Evolutionary conservation across 2,113 vertebrate genomes (phyloP).

Genomic region (Thamnaconus septentrionalis): DNA sequence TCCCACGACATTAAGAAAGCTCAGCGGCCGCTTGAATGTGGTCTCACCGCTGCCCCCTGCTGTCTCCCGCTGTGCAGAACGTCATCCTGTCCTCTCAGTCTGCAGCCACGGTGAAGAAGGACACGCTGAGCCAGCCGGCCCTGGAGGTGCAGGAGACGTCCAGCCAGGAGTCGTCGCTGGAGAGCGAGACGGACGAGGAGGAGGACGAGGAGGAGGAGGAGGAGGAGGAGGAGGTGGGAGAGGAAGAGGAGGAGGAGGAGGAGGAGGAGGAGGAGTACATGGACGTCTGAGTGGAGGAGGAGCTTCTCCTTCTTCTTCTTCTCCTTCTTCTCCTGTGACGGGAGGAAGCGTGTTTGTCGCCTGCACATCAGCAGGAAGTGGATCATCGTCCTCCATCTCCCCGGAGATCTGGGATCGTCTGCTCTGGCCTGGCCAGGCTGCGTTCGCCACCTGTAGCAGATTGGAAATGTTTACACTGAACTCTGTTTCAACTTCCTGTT

Average conservation of each 20-base stretch:
- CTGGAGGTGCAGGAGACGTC: conserved; percentile 96
- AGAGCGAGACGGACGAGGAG: conserved; percentile 96
- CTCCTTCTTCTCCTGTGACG: no score
- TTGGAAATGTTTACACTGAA: conserved; percentile 73
- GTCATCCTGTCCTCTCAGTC: conserved; percentile 97
- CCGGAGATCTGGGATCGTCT: no score
- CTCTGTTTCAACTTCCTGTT: conserved; percentile 48
- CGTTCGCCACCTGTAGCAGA: conserved; percentile 64
- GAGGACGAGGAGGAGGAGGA: conserved; percentile 39
- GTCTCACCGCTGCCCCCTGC: conserved; percentile 39
- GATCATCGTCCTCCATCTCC: conserved; percentile 3
- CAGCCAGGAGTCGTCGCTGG: conserved; percentile 96
- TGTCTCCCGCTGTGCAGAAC: conserved; percentile 78
- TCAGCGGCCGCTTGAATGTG: not conserved
- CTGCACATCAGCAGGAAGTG: no score
- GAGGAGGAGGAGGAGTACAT: conserved; percentile 84
- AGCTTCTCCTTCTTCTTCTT: not conserved
- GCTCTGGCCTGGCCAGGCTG: no score
- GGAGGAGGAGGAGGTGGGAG: conserved; percentile 92
- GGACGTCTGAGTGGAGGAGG: conserved; percentile 84
- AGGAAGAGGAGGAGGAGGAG: conserved; percentile 43
- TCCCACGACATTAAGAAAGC: not conserved
- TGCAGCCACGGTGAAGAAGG: conserved; percentile 95
- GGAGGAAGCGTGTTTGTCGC: no score
- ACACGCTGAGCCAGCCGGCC: conserved; percentile 92